Evolutionary conservation across 1,140 invertebrate genomes (phyloP), one percentile per base, ranked within the genome.

Genomic region (Tetramorium alpestre): DNA sequence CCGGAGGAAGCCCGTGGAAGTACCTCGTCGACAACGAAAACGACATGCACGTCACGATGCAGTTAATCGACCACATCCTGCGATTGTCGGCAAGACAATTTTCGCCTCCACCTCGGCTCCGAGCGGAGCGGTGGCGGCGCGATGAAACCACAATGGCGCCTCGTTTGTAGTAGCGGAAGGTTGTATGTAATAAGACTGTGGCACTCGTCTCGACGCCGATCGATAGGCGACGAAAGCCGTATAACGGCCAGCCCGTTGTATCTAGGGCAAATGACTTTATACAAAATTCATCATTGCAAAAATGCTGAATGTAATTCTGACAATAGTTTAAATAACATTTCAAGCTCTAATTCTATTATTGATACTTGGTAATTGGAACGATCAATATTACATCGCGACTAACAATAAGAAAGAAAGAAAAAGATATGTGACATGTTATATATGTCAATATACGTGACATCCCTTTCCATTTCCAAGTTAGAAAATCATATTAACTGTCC

Each of bases 61-160:
- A 69, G 54, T 89, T 89, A 88, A 89, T 89, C 88, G 86, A 88
- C 56, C 87, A 69, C 58, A 72, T 87, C 76, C 62, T 62, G 64
- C 49, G 47, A 88, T 85, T 85, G 86, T 85, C 69, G 80, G 62
- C 67, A 75, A 87, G 86, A 85, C 86, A 87, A 87, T 87, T 87
- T 87, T 87, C 86, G 86, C 64, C 65, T 81, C 80, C 33, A 13
- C 56, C 80, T 69, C 65, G 65, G 22, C 13, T 44, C 33, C 22
- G 7, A 69, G 54, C 51, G 22, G 65, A 58, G 67, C 41, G 41
- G 54, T 5, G 65, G 10, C 41, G 10, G 38, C 64, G 62, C 67
- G 80, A 22, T 54, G 54, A 75, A 84, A 60, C 80, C 80, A 56
- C 80, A 84, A 73, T 84, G 80, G 54, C 69, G 80, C 28, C 80